Evolutionary conservation across 2,797 vertebrate genomes (phyloP).

Genomic region (Orestias chungarensis): DNA sequence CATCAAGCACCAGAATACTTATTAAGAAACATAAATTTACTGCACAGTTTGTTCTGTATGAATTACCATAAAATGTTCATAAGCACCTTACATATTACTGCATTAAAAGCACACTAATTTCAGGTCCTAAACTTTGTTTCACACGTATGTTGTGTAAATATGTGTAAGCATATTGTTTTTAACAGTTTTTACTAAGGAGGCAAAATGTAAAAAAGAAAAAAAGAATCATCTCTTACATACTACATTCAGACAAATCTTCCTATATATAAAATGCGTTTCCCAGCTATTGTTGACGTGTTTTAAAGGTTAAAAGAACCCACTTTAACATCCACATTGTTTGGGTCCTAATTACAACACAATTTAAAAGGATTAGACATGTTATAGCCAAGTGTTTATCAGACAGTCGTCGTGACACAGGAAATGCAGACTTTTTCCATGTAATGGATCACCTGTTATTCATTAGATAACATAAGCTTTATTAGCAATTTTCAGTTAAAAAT

Average conservation of each 20-base stretch:
- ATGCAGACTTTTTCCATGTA: conserved; percentile 32
- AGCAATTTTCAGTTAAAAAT: conserved; percentile 52
- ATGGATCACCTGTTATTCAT: conserved; percentile 21
- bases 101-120: background rate
- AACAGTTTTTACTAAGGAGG: too few species aligned
- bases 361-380: background rate
- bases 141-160: too few species aligned
- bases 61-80: background rate
- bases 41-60: background rate
- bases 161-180: too few species aligned
- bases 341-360: background rate
- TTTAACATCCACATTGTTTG: background rate
- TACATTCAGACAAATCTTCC: background rate
- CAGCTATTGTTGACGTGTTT: background rate
- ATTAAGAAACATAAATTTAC: background rate
- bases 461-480: conserved; percentile 39
- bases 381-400: conserved; percentile 9
- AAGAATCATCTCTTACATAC: background rate
- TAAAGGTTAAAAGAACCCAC: background rate
- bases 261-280: background rate
- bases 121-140: background rate
- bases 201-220: too few species aligned
- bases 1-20: background rate
- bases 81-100: background rate
- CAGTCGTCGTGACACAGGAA: conserved; percentile 26